phyloP scores from a whole-genome alignment of 2,888 invertebrate species.

The Troglohyphantes excavatus region DNA sequence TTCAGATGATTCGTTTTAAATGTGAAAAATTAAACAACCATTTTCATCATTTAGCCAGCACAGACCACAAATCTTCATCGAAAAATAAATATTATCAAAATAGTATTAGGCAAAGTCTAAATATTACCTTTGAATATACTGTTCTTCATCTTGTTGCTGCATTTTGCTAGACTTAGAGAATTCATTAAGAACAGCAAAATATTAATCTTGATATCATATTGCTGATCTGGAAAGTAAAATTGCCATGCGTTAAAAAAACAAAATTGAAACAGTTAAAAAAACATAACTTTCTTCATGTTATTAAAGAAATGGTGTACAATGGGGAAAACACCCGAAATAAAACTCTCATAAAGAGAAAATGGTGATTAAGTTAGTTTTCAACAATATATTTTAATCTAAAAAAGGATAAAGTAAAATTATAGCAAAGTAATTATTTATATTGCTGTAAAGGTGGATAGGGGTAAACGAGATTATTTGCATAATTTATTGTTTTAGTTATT shows the following conservation, averaged over 20 bases:
- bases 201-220: background rate
- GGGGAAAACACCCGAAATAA: no score
- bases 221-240: slow-evolving; percentile 1
- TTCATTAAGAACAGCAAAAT: slow-evolving; percentile 13
- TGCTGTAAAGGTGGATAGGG: no score
- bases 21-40: background rate
- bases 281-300: background rate
- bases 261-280: background rate
- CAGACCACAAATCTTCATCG: background rate
- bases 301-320: background rate
- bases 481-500: background rate
- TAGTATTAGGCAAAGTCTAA: background rate
- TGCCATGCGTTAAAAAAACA: background rate
- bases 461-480: no score
- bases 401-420: no score
- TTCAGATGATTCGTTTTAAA: background rate
- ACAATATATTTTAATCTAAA: background rate
- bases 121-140: slow-evolving; percentile 61
- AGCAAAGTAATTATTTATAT: no score
- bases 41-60: no score
- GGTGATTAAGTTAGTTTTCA: background rate
- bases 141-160: slow-evolving; percentile 67
- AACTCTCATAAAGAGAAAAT: no score
- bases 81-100: background rate
- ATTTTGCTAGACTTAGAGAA: slow-evolving; percentile 29